A percentile compares a stretch with the other conserved stretches of the same genome.
phyloP scores from a whole-genome alignment of 2,797 vertebrate genomes.

The Bovichtus diacanthus region DNA sequence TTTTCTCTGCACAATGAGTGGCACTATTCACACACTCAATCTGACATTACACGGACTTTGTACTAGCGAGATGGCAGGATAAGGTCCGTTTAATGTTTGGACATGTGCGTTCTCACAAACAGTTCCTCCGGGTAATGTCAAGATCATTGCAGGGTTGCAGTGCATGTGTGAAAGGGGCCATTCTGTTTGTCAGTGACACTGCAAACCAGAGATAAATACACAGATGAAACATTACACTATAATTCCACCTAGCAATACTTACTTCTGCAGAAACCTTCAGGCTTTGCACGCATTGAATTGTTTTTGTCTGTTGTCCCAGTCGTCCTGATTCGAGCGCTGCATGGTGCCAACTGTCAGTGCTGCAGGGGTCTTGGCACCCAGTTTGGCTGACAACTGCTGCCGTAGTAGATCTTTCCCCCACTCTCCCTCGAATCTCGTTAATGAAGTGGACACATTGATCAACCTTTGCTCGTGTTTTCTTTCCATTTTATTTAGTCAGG shows the following conservation, averaged over 20 bases:
- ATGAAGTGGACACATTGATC: conserved; percentile 72
- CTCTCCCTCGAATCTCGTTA: conserved; percentile 38
- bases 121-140: too few species aligned
- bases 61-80: too few species aligned
- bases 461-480: conserved; percentile 42
- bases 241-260: neutral
- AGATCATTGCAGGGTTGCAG: too few species aligned
- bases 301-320: conserved; percentile 26
- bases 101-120: too few species aligned
- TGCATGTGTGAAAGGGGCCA: too few species aligned
- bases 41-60: too few species aligned
- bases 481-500: conserved; percentile 31
- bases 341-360: conserved; percentile 49
- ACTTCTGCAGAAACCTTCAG: neutral
- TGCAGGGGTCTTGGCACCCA: conserved; percentile 56
- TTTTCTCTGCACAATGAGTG: too few species aligned
- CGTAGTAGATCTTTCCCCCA: conserved; percentile 39
- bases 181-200: neutral
- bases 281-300: neutral
- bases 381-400: conserved; percentile 36
- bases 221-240: neutral
- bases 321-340: conserved; percentile 29
- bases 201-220: neutral
- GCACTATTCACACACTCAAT: too few species aligned
- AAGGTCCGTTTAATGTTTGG: too few species aligned